phyloP scores from a whole-genome alignment of 2,797 vertebrate genomes.

The Dallia pectoralis region DNA sequence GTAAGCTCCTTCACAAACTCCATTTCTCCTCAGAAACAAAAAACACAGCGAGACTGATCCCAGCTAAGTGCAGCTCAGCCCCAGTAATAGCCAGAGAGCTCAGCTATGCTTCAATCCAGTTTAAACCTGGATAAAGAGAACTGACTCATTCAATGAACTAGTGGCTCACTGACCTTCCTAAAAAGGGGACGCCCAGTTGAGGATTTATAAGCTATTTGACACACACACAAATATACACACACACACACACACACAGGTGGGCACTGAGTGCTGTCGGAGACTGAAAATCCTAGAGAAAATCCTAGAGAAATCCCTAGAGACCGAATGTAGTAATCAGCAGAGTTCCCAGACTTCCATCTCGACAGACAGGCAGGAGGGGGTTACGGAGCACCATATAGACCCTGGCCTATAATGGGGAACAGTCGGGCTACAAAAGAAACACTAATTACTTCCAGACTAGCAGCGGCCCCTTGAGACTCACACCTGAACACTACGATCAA shows the following conservation, averaged over 20 bases:
- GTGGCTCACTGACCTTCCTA: not conserved
- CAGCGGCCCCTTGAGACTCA: conserved; percentile 19
- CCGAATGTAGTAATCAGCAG: not conserved
- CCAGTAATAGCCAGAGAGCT: conserved; percentile 4
- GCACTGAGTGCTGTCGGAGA: conserved; percentile 21
- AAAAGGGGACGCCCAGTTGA: not conserved
- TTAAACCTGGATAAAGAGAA: not conserved
- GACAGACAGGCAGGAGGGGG: no score
- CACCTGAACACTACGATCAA: conserved; percentile 9
- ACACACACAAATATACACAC: not conserved
- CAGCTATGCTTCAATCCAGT: not conserved
- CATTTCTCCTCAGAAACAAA: not conserved
- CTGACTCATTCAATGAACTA: not conserved
- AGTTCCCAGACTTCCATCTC: not conserved
- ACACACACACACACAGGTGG: conserved; percentile 4
- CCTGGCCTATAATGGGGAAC: not conserved
- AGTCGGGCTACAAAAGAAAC: conserved; percentile 50
- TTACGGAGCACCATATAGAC: not conserved
- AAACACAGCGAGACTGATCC: not conserved
- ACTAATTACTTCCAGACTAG: conserved; percentile 47
- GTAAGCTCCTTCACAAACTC: not conserved
- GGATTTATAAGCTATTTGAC: not conserved
- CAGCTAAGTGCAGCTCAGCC: not conserved
- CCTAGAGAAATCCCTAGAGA: conserved; percentile 3
- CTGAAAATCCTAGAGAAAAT: conserved; percentile 43